Conservation (phyloP, 2,797 vertebrate genomes). For the Sebastes itinus region DNA sequence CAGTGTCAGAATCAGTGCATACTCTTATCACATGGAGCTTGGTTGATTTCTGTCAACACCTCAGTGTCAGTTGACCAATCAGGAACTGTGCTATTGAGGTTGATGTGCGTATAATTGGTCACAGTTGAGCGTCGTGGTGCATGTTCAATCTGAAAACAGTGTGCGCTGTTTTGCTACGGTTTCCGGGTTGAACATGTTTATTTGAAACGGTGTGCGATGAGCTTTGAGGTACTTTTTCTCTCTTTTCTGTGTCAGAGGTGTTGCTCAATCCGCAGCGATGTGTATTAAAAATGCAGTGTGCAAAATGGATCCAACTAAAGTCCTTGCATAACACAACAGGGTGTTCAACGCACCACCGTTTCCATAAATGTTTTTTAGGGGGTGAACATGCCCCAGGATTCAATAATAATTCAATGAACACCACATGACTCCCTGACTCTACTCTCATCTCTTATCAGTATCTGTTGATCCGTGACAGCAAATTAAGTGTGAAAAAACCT, state of each 20-base stretch:
- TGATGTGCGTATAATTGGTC: not conserved
- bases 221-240: not conserved
- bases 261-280: not conserved
- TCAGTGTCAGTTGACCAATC: not conserved
- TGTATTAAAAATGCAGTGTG: not conserved
- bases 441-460: not conserved
- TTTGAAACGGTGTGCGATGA: not conserved
- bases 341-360: too few species aligned
- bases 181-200: not conserved
- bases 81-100: not conserved
- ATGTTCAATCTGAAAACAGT: not conserved
- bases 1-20: not conserved
- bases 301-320: not conserved
- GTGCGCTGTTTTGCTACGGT: not conserved
- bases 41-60: not conserved
- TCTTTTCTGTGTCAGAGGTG: not conserved
- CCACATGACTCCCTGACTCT: not conserved
- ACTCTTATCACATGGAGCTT: not conserved
- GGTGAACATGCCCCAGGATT: not conserved
- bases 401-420: not conserved
- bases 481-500: not conserved
- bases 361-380: too few species aligned
- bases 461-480: not conserved
- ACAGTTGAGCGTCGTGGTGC: not conserved
- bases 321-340: too few species aligned